A percentile compares a stretch with the other conserved stretches of the same genome.
These are phyloP conservation scores for Coreius guichenoti DNA, from an alignment of 2,797 vertebrate genomes.

Conservation along the genomic window DNA sequence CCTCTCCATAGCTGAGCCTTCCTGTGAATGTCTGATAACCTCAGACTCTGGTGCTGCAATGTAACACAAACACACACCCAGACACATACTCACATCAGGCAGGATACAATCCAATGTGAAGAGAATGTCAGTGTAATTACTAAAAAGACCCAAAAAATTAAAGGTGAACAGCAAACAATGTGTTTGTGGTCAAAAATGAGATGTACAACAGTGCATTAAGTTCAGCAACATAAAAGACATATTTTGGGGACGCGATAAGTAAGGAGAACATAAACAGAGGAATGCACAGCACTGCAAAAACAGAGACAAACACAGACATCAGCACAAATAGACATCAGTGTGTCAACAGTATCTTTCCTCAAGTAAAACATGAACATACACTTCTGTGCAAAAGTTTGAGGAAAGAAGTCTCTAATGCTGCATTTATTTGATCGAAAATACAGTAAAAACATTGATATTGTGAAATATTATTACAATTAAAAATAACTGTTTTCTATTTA, in stretches of 20 bases:
- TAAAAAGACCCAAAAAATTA: not conserved
- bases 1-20: slow-evolving; percentile 97
- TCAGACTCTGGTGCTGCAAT: slow-evolving; percentile 91
- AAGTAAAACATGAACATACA: not conserved
- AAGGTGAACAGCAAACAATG: not conserved
- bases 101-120: slow-evolving; percentile 33
- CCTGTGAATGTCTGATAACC: slow-evolving; percentile 90
- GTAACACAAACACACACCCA: slow-evolving; percentile 58
- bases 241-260: not conserved
- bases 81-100: slow-evolving; percentile 47
- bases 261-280: not conserved
- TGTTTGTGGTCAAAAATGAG: not conserved
- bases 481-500: not conserved
- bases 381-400: not conserved
- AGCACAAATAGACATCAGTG: not conserved
- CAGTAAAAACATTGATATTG: not conserved
- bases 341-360: not conserved
- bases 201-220: not conserved
- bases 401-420: not conserved
- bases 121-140: not conserved
- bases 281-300: slow-evolving; percentile 4
- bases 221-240: not conserved
- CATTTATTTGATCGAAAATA: not conserved
- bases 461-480: not conserved
- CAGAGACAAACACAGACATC: slow-evolving; percentile 13